phyloP scores from a whole-genome alignment of 1,140 invertebrate species.

The Brachionus koreanus region DNA sequence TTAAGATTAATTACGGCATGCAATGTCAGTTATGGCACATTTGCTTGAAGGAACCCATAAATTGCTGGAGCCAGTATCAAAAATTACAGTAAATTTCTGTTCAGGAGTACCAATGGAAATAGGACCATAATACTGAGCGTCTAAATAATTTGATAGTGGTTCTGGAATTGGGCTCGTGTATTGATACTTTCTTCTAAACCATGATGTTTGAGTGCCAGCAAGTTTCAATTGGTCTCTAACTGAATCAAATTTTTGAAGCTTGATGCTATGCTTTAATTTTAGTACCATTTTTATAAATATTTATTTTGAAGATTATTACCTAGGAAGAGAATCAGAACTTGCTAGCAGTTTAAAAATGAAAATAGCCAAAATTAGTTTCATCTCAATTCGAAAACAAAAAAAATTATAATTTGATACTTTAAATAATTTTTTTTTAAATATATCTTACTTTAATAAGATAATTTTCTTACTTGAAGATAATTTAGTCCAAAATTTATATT shows the following conservation, averaged over 20 bases:
- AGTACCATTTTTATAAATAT: background rate
- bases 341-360: background rate
- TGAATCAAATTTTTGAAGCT: constrained; percentile 20
- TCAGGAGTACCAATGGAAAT: constrained; percentile 87
- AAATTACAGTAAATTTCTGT: constrained; percentile 89
- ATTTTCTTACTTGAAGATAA: background rate
- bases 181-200: constrained; percentile 30
- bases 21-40: constrained; percentile 84
- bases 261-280: background rate
- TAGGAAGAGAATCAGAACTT: background rate
- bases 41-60: constrained; percentile 91
- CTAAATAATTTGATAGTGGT: constrained; percentile 37
- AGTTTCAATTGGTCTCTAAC: constrained; percentile 14
- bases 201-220: background rate
- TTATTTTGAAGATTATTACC: background rate
- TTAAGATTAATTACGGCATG: constrained; percentile 72
- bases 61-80: constrained; percentile 95
- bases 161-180: background rate
- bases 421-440: background rate
- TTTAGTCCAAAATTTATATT: background rate
- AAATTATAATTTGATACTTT: too few species aligned
- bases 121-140: constrained; percentile 89
- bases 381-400: background rate
- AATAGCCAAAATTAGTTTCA: background rate
- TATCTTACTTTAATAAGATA: background rate